phyloP scores from a whole-genome alignment of 1,140 invertebrate species.

The Neuroterus valhalla region DNA sequence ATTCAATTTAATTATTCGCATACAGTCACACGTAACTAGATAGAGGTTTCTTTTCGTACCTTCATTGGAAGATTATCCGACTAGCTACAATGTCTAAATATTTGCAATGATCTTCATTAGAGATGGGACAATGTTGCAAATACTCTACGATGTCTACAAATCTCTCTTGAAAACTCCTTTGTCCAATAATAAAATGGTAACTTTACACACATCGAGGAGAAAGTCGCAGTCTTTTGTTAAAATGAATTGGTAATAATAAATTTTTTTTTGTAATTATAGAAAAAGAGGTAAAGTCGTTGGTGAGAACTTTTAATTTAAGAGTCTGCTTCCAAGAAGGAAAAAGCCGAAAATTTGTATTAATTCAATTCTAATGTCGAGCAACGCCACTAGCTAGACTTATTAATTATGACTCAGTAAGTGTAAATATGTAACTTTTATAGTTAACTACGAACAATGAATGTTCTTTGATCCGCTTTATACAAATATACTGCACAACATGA shows the following conservation, averaged over 20 bases:
- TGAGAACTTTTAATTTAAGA: too few relatives aligned
- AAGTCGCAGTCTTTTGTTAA: too few relatives aligned
- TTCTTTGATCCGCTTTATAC: conserved; percentile 12
- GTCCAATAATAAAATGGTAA: too few relatives aligned
- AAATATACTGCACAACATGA: conserved; percentile 54
- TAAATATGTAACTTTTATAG: not conserved
- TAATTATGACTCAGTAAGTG: not conserved
- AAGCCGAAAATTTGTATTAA: not conserved
- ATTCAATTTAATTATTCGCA: conserved; percentile 66
- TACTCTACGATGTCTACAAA: too few relatives aligned
- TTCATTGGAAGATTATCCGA: conserved; percentile 3
- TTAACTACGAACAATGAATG: not conserved
- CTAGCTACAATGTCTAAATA: not conserved
- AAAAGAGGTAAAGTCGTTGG: too few relatives aligned
- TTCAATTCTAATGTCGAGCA: not conserved
- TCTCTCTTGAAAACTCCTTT: too few relatives aligned
- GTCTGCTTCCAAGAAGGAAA: too few relatives aligned
- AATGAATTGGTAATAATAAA: too few relatives aligned
- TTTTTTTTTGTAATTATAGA: too few relatives aligned
- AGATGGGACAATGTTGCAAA: too few relatives aligned
- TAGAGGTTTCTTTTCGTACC: conserved; percentile 51
- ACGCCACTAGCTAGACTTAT: not conserved
- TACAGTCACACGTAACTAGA: conserved; percentile 60
- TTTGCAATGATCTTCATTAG: not conserved
- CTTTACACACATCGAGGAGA: too few relatives aligned